Conservation (phyloP, 2,888 invertebrate species). For the Dasypogon diadema region DNA sequence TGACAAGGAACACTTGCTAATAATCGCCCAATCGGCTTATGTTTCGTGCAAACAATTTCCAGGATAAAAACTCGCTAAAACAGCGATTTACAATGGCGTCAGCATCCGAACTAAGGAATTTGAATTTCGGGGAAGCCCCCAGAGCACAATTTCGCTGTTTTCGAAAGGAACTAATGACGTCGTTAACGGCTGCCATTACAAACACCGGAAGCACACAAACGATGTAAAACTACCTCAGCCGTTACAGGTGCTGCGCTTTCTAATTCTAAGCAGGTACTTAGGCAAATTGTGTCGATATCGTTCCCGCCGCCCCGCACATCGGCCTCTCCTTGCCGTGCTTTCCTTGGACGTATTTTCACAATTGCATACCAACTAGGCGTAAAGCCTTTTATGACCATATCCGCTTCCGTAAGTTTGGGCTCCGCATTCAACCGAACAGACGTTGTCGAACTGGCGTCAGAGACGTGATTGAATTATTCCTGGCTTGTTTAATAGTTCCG, state of each 20-base stretch:
- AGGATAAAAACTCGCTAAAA: no score
- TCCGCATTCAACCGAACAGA: no score
- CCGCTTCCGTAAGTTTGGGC: no score
- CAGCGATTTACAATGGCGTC: background rate
- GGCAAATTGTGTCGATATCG: background rate
- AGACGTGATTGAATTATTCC: background rate
- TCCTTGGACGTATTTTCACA: background rate
- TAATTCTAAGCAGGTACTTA: background rate
- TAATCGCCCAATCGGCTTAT: no score
- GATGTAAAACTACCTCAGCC: background rate
- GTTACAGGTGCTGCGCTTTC: background rate
- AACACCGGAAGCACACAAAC: background rate
- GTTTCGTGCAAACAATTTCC: no score
- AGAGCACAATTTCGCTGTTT: background rate
- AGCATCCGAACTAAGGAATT: background rate
- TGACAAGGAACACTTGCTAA: no score
- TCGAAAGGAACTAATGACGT: background rate
- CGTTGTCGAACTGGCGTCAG: no score
- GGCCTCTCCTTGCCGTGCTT: background rate
- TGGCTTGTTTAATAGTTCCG: background rate
- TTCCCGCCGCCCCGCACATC: no score
- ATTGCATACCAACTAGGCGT: background rate
- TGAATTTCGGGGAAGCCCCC: background rate
- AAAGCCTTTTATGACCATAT: background rate
- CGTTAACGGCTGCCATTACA: slow-evolving; percentile 11